These are phyloP conservation scores for Homarus gammarus DNA, from an alignment of 2,888 invertebrate genomes.

Conservation along the genomic window DNA sequence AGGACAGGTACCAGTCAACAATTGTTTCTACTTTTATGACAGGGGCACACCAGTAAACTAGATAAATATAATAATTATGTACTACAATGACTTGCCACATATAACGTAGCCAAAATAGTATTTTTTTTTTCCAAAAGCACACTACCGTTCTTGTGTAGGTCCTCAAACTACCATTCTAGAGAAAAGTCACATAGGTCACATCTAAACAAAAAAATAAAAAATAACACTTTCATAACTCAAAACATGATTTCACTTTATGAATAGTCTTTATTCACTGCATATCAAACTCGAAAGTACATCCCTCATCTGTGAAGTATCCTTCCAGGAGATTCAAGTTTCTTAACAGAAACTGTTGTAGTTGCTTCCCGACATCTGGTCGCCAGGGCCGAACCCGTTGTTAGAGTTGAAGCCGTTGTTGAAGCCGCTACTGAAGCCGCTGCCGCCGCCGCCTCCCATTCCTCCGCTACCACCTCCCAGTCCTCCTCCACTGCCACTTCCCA, in stretches of 20 bases:
- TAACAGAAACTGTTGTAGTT: slow-evolving; percentile 73
- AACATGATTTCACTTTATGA: neutral
- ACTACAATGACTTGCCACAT: neutral
- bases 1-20: slow-evolving; percentile 5
- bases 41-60: neutral
- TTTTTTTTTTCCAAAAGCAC: neutral
- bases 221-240: neutral
- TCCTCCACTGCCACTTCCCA: slow-evolving; percentile 14
- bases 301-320: neutral
- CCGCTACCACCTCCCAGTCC: slow-evolving; percentile 28
- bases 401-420: slow-evolving; percentile 61
- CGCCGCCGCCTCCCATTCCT: slow-evolving; percentile 34
- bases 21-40: neutral
- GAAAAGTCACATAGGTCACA: too few species aligned
- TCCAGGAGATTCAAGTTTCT: slow-evolving; percentile 23
- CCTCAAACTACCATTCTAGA: too few species aligned
- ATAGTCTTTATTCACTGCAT: neutral
- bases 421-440: slow-evolving; percentile 35
- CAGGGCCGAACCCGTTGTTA: slow-evolving; percentile 56
- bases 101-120: neutral
- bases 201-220: too few species aligned
- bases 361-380: slow-evolving; percentile 68
- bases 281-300: neutral
- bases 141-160: too few species aligned
- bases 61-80: neutral